phyloP scores from a whole-genome alignment of 2,888 invertebrate genomes.

The Tridacna gigas region DNA sequence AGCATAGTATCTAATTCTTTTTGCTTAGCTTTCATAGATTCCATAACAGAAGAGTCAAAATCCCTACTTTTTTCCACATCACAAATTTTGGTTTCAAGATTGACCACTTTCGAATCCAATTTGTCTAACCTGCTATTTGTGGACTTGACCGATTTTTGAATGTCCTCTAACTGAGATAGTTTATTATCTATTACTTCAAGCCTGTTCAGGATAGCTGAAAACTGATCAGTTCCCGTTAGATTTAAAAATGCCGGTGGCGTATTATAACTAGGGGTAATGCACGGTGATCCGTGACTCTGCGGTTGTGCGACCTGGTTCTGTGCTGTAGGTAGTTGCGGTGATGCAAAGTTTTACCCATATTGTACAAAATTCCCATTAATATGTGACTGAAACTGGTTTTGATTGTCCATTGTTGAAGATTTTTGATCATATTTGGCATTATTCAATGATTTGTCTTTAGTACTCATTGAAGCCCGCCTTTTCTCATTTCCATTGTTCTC shows the following conservation, averaged over 20 bases:
- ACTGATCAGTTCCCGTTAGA: neutral
- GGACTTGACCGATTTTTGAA: neutral
- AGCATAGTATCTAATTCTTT: conserved; percentile 20
- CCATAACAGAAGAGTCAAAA: neutral
- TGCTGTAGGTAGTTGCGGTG: neutral
- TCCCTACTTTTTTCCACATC: neutral
- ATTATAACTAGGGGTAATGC: neutral
- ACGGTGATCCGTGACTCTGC: neutral
- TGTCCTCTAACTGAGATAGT: neutral
- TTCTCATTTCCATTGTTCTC: neutral
- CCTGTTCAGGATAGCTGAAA: neutral
- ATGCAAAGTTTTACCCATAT: neutral
- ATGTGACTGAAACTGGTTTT: neutral
- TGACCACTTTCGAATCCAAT: neutral
- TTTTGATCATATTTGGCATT: neutral
- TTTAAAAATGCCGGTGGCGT: neutral
- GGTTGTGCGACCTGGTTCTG: neutral
- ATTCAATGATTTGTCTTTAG: neutral
- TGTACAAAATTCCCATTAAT: neutral
- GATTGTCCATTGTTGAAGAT: neutral
- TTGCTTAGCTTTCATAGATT: conserved; percentile 8
- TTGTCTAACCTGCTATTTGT: neutral
- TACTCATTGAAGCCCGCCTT: neutral
- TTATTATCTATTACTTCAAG: neutral
- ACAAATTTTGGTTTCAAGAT: neutral